Evolutionary conservation across 2,888 invertebrate genomes (phyloP), one percentile per base, ranked within the genome.

Genomic region (Resseliella maxima): DNA sequence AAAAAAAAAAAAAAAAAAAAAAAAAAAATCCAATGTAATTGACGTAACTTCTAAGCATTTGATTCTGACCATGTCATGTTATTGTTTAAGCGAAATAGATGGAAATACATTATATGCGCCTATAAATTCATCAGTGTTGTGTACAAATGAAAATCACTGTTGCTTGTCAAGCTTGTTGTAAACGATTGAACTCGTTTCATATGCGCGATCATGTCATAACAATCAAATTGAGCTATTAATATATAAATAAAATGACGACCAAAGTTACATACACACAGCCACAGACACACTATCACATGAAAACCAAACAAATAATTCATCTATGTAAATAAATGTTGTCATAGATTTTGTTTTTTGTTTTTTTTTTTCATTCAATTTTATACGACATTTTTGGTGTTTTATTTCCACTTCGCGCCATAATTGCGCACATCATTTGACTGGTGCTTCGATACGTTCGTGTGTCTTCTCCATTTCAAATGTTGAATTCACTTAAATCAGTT

Each of bases 171-270:
- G 3, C 10, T 72, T 6, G 15, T 31, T 15, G 72, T 31, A 72
- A 35, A 12, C 31, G 21, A 18, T 72, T 72, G 72, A 35, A n/a
- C 27, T 59, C 5, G 59, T 59, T 59, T 59, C 59, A 59, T 59
- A 59, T 31, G 46, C 46, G 72, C 31, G 72, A 72, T 35, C 35
- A 72, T 72, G 72, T 72, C 72, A 72, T 72, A 72, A 24, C 59
- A 59, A 72, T 72, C 72, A 31, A 72, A 72, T 72, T 59, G 59
- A 59, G 59, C 59, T 59, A 59, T 59, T 59, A 59, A 59, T 59
- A 59, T 15, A 50, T 50, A 18, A 50, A 50, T 15, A 50, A 50
- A 50, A 50, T 50, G 46, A 50, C 46, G 46, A 50, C 46, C 46
- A 50, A 50, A 50, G 15, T 15, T 15, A 72, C 31, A 72, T n/a